Evolutionary conservation across 1,140 invertebrate genomes (phyloP), one percentile per base, ranked within the genome.

Genomic region (Cryptotermes secundus): DNA sequence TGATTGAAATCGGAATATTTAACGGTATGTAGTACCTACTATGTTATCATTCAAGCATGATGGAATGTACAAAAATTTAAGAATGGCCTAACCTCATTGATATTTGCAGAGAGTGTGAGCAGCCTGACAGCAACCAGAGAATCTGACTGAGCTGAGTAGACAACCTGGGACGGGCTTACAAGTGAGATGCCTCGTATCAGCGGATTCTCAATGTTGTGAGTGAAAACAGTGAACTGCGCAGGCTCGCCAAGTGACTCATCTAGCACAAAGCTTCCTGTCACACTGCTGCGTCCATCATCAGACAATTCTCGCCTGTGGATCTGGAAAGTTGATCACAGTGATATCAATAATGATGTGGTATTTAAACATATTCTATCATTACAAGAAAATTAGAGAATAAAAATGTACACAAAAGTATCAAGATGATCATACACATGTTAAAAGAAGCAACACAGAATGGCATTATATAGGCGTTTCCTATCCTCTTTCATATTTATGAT

Each of bases 231-330:
- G 83, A 92, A 91, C 85, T 88, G 87, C 0, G 90, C 90, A 12
- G 91, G 91, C 86, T 90, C 89, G 22, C 90, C 89, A 83, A 91
- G 87, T 42, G 88, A 88, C 16, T 89, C 88, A 81, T 91, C 90
- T 53, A 92, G 84, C 53, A 91, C 88, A 86, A 92, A 92, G 85
- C 88, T 90, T 9, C 91, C 91, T 2, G 89, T 91, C 10, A 92
- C 88, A 2, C 88, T 88, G 34, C 86, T 87, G 34, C 90, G 86
- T 0, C 90, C 89, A 84, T 91, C 90, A 85, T 90, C 89, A 14
- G 85, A 88, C n/a, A 91, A 88, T 87, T 90, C 90, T 49, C 89
- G 86, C 9, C 90, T 87, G 84, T 91, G 90, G 81, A 91, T 91
- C 88, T 89, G 83, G 0, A 85, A 85, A 86, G 82, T 34, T 49